These are phyloP conservation scores for Tupaia tana DNA, from an alignment of 2,113 vertebrate species.

Conservation along the genomic window DNA sequence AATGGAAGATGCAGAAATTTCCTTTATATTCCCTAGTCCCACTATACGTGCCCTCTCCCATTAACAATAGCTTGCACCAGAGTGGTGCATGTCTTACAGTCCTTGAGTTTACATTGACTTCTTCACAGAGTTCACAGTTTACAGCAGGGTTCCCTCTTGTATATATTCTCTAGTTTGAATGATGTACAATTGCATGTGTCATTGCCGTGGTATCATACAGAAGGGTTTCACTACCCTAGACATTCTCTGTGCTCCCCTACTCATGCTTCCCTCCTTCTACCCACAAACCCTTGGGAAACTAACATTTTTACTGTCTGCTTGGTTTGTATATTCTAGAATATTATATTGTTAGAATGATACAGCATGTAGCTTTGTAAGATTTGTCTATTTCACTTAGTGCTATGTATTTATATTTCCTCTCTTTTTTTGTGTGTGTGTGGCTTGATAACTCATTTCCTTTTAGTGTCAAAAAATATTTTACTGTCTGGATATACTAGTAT, in stretches of 20 bases:
- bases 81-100: background rate
- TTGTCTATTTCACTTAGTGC: background rate
- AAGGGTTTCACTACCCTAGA: background rate
- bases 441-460: background rate
- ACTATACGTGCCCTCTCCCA: no score
- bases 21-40: background rate
- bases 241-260: background rate
- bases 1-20: background rate
- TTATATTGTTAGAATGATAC: background rate
- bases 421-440: background rate
- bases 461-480: background rate
- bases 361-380: background rate
- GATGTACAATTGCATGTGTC: background rate
- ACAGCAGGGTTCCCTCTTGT: background rate
- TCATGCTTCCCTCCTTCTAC: background rate
- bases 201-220: background rate
- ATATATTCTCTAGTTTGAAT: background rate
- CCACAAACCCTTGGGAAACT: background rate
- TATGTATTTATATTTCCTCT: background rate
- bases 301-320: background rate
- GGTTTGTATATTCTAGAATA: background rate
- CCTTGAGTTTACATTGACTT: background rate
- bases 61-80: background rate
- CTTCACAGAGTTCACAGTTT: background rate
- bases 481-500: background rate